Base-by-base conservation (phyloP, 2,797 vertebrate genomes). In the Tragopan temminckii region DNA sequence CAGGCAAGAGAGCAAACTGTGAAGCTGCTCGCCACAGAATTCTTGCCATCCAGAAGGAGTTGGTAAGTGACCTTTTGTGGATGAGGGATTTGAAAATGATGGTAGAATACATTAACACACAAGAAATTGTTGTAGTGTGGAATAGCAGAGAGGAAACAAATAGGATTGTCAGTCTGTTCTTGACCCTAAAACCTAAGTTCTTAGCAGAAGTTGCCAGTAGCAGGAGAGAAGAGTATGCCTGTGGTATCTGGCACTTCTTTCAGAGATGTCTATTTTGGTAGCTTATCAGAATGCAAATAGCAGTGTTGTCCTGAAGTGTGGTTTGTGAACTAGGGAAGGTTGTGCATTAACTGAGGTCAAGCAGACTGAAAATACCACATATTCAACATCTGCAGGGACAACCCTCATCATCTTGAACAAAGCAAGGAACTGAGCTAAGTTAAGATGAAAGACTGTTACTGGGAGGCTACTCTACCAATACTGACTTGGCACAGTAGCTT, bases 31-130 rank as follows among this genome's bases (percentile, higher is more conserved):
- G 99, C 48, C 98, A 93, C 94, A 98, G 99, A 61, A 99, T 99
- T 87, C 94, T 99, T 95, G 98, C 99, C 77, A 99, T 99, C 96
- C 99, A 99, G 97, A 99, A 99, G 93, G 99, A 99, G 80, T 97
- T 99, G 98, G 99, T 99, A 94, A 94, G 71, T 53, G 66, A 6
- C 35, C 31, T 64, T 62, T 70, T 59, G 43, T 27, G 36, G 48
- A 15, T 31, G 12, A 61, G 8, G 35, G 21, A 57, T 16, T 75
- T 78, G 24, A 48, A 74, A 71, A 75, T 13, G 31, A 27, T 84
- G 55, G 52, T 76, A 27, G 38, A 62, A 78, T 40, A n/a, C 46
- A 5, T 0, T 61, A 64, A 45, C 35, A 59, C 0, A 72, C 19
- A 72, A 53, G n/a, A 66, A 71, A 19, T 57, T 9, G 46, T 85